Percentiles rank a stretch among this genome's conserved stretches.
phyloP scores from a whole-genome alignment of 2,113 vertebrate species.

The Tetrao urogallus region DNA sequence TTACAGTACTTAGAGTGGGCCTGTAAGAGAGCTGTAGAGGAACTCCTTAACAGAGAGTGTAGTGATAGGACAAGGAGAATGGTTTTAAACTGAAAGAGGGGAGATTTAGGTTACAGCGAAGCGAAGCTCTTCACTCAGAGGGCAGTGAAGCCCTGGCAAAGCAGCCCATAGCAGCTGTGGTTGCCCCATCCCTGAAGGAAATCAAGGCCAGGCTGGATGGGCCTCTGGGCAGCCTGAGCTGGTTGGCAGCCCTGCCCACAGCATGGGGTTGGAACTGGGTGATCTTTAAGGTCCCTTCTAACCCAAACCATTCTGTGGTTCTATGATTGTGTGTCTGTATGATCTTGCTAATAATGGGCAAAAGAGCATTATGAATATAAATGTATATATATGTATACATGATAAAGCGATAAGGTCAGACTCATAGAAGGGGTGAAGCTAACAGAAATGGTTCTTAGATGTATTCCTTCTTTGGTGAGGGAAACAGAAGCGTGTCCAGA shows the following conservation, averaged over 20 bases:
- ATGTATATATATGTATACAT: fast-evolving
- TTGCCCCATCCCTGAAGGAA: background rate
- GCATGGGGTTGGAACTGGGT: background rate
- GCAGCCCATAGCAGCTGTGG: background rate
- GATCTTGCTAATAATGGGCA: background rate
- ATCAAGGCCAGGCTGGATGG: background rate
- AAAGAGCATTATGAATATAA: fast-evolving
- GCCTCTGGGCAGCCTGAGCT: background rate
- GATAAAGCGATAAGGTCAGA: fast-evolving
- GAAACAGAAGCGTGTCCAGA: too few relatives aligned
- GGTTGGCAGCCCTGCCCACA: background rate
- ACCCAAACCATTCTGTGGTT: background rate
- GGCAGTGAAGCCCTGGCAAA: background rate
- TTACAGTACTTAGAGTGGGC: background rate
- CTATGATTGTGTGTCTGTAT: background rate
- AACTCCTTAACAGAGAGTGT: background rate
- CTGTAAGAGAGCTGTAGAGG: background rate
- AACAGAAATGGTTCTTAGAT: fast-evolving
- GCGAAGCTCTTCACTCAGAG: background rate
- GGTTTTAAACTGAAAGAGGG: background rate
- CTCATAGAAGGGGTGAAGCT: fast-evolving
- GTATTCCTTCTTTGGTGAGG: fast-evolving
- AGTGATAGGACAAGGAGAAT: background rate
- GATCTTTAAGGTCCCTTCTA: background rate
- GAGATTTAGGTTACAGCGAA: background rate